Conservation (phyloP, 2,888 invertebrate genomes). For the Orthosia gracilis region DNA sequence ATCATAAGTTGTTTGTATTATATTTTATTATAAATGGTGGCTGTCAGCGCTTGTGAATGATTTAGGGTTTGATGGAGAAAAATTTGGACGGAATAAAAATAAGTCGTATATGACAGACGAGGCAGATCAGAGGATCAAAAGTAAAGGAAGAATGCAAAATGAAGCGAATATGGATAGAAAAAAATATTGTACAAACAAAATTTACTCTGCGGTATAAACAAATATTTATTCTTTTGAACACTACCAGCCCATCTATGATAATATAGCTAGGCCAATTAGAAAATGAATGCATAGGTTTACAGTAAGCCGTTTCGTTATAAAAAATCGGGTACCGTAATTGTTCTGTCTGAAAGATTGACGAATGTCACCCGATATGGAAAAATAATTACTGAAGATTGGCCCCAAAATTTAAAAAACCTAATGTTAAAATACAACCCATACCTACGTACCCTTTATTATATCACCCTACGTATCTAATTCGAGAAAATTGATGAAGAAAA, state of each 20-base stretch:
- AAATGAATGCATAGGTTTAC: too few species aligned
- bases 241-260: too few species aligned
- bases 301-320: too few species aligned
- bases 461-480: not conserved
- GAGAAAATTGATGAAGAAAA: not conserved
- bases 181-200: too few species aligned
- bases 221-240: too few species aligned
- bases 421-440: not conserved
- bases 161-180: too few species aligned
- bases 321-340: not conserved
- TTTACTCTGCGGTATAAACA: too few species aligned
- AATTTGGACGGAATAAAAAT: too few species aligned
- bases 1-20: slow-evolving; percentile 45
- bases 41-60: slow-evolving; percentile 26
- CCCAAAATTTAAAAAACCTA: not conserved
- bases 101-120: too few species aligned
- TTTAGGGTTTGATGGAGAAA: slow-evolving; percentile 5
- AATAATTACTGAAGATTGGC: not conserved
- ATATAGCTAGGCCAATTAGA: too few species aligned
- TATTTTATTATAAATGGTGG: slow-evolving; percentile 17
- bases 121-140: not conserved
- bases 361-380: not conserved
- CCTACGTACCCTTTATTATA: not conserved
- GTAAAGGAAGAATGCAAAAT: not conserved
- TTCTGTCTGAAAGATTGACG: not conserved